phyloP scores from a whole-genome alignment of 37 sponge, comb jelly and placozoan genomes.

The Aplysina aerophoba region DNA sequence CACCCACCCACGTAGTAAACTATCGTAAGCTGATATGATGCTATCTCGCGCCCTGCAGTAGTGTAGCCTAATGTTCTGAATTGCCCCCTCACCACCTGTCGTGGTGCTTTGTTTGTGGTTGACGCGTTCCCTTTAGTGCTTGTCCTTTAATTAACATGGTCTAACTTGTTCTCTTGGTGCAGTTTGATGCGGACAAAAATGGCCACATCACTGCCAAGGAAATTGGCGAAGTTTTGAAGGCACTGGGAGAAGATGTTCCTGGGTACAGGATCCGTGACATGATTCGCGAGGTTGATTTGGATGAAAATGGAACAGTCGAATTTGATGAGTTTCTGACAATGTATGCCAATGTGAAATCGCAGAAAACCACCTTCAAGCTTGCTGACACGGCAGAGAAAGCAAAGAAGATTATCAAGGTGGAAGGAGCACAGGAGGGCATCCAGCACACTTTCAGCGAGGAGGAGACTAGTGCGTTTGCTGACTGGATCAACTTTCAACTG shows the following conservation, averaged over 20 bases:
- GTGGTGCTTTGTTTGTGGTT: no score
- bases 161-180: no score
- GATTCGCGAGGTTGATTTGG: conserved; percentile 88
- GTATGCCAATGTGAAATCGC: conserved; percentile 66
- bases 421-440: conserved; percentile 64
- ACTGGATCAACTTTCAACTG: conserved; percentile 97
- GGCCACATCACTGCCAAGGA: conserved; percentile 88
- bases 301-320: conserved; percentile 90
- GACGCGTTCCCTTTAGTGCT: no score
- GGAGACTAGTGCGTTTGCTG: conserved; percentile 92
- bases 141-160: no score
- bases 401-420: conserved; percentile 80
- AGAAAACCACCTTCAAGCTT: conserved; percentile 62
- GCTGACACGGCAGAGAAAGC: conserved; percentile 74
- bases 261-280: conserved; percentile 96
- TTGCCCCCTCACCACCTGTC: no score
- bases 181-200: conserved; percentile 95
- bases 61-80: no score
- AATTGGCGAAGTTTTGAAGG: conserved; percentile 80
- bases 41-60: no score
- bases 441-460: conserved; percentile 93
- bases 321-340: conserved; percentile 90
- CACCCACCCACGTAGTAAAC: no score
- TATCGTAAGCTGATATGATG: no score
- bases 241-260: conserved; percentile 84